Percentiles rank a stretch among this genome's conserved stretches.
phyloP scores from a whole-genome alignment of 2,888 invertebrate species.

The Morinoia aosen region DNA sequence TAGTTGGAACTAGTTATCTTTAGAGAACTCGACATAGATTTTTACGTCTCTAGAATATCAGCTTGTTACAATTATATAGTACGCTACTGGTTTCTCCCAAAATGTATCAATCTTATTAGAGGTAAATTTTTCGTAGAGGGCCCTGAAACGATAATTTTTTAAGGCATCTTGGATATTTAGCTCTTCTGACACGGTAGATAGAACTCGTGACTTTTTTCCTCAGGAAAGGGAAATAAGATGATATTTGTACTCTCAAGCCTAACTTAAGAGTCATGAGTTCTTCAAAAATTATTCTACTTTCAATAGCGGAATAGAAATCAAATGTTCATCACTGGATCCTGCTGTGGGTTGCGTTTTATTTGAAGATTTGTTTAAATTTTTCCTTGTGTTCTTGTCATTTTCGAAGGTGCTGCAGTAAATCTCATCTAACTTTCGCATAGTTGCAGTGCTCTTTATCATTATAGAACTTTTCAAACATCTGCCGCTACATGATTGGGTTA shows the following conservation, averaged over 20 bases:
- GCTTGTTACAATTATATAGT: not conserved
- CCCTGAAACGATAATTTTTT: not conserved
- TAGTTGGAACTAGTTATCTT: not conserved
- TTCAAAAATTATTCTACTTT: not conserved
- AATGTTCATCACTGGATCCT: not conserved
- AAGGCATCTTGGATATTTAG: not conserved
- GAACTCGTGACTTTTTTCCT: not conserved
- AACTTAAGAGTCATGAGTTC: not conserved
- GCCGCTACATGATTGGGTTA: not conserved
- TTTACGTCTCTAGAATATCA: not conserved
- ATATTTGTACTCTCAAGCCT: not conserved
- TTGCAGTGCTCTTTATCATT: not conserved
- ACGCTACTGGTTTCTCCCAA: not conserved
- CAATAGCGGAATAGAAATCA: not conserved
- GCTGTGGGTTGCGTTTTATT: not conserved
- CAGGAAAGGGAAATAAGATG: no score
- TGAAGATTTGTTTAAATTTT: not conserved
- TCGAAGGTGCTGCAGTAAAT: not conserved
- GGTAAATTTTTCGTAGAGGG: not conserved
- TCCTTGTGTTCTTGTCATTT: not conserved
- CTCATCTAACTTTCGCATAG: not conserved
- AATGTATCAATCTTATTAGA: not conserved
- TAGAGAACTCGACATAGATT: not conserved
- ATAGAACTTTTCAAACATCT: not conserved
- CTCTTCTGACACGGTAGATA: not conserved